A percentile compares a stretch with the other conserved stretches of the same genome.
Conservation (phyloP, 2,888 invertebrate species). For the Hirtodrosophila cameraria region DNA sequence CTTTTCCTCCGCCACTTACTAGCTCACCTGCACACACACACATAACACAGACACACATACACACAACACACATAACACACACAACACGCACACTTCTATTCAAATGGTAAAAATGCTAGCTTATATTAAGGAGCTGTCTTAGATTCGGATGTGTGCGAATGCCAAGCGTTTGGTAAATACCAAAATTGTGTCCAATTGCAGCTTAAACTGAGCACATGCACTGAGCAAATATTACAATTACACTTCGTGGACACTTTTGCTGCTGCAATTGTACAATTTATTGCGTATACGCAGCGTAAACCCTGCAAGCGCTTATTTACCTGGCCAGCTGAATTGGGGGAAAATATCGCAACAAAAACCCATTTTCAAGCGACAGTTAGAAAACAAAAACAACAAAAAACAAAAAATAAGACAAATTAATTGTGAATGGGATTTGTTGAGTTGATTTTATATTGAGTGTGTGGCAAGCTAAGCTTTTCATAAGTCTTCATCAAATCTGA, state of each 20-base stretch:
- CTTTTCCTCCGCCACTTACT: constrained; percentile 10
- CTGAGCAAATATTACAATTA: constrained; percentile 74
- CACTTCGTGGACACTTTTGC: constrained; percentile 71
- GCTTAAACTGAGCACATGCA: constrained; percentile 45
- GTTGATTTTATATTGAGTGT: constrained; percentile 26
- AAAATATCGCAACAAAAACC: constrained; percentile 21
- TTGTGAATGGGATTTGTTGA: constrained; percentile 33
- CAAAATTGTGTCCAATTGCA: constrained; percentile 44
- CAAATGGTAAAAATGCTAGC: constrained; percentile 36
- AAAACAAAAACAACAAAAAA: constrained; percentile 37
- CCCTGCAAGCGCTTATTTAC: constrained; percentile 27
- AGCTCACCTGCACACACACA: constrained; percentile 3
- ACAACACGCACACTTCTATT: constrained; percentile 11
- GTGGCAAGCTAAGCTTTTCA: not conserved
- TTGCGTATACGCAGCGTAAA: constrained; percentile 55
- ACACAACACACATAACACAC: constrained; percentile 1
- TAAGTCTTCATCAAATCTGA: not conserved
- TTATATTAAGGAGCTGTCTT: constrained; percentile 53
- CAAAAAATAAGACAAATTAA: constrained; percentile 35
- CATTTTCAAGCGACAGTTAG: constrained; percentile 49
- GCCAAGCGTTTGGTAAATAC: constrained; percentile 65
- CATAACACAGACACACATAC: not conserved
- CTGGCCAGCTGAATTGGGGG: constrained; percentile 3
- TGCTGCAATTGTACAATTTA: constrained; percentile 58
- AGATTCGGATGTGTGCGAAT: constrained; percentile 15